phyloP scores from a whole-genome alignment of 2,797 vertebrate genomes.

The Fistularia commersonii region DNA sequence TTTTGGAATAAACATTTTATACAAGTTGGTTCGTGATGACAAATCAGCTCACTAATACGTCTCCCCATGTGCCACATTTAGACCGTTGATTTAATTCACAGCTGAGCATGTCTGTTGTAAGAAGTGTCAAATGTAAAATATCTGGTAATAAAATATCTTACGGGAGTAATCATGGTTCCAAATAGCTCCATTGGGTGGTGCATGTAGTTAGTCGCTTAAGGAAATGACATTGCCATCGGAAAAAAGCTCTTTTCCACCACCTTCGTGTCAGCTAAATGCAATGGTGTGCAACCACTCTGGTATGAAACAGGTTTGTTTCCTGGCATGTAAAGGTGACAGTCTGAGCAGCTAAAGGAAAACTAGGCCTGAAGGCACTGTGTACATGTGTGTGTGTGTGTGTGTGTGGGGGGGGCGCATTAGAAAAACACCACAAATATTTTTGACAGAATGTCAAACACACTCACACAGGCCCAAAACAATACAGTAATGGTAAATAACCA shows the following conservation, averaged over 20 bases:
- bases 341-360: conserved; percentile 30
- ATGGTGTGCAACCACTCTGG: conserved; percentile 13
- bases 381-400: not conserved
- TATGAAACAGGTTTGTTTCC: conserved; percentile 17
- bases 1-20: not conserved
- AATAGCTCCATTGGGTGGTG: conserved; percentile 5
- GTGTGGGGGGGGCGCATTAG: conserved; percentile 4
- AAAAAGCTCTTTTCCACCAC: conserved; percentile 5
- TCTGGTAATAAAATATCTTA: conserved; percentile 26
- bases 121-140: conserved; percentile 11
- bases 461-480: not conserved
- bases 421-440: conserved; percentile 7
- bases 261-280: not conserved
- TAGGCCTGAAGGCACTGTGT: not conserved
- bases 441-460: not conserved
- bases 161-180: not conserved
- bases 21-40: not conserved
- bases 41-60: conserved; percentile 12
- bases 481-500: too few relatives aligned
- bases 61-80: conserved; percentile 28
- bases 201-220: conserved; percentile 10
- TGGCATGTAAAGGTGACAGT: conserved; percentile 2
- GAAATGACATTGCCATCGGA: conserved; percentile 10
- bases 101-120: conserved; percentile 8
- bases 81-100: conserved; percentile 29